Conservation (phyloP, 2,888 invertebrate genomes). For the Trichogramma dendrolimi region DNA sequence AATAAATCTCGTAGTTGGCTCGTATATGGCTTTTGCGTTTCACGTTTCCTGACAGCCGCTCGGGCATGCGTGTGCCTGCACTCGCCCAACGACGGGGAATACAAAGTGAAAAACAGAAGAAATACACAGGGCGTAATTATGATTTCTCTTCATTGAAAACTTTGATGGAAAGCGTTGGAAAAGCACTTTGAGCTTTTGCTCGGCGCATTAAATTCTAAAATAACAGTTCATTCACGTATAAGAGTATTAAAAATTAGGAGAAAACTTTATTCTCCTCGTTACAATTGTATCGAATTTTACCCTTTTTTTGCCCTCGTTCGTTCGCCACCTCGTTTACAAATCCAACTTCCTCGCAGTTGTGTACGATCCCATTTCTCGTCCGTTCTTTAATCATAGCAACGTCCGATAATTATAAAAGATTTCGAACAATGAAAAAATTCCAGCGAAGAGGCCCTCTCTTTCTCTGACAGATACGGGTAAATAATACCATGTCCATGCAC, state of each 20-base stretch:
- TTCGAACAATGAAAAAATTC: conserved; percentile 40
- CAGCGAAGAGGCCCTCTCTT: conserved; percentile 32
- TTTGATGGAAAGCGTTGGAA: conserved; percentile 28
- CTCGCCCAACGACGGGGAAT: not conserved
- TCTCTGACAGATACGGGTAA: conserved; percentile 31
- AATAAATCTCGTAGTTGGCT: no score
- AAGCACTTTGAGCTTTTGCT: conserved; percentile 8
- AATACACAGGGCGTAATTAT: conserved; percentile 39
- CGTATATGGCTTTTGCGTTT: conserved; percentile 30
- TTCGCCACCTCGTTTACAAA: not conserved
- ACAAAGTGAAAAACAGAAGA: conserved; percentile 23
- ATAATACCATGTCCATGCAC: conserved; percentile 37
- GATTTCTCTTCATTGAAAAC: conserved; percentile 40
- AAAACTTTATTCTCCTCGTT: no score
- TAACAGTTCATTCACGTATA: no score
- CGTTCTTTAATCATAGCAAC: conserved; percentile 20
- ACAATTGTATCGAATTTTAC: conserved; percentile 23
- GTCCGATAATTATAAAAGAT: conserved; percentile 44
- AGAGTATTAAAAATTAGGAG: no score
- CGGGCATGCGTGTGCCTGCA: not conserved
- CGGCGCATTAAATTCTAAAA: conserved; percentile 29
- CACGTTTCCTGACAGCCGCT: conserved; percentile 25
- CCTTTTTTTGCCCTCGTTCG: not conserved
- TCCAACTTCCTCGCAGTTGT: conserved; percentile 7
- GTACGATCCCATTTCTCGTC: conserved; percentile 1